Evolutionary conservation across 2,797 vertebrate genomes (phyloP), one percentile per base, ranked within the genome.

Genomic region (Oryzias sinensis): DNA sequence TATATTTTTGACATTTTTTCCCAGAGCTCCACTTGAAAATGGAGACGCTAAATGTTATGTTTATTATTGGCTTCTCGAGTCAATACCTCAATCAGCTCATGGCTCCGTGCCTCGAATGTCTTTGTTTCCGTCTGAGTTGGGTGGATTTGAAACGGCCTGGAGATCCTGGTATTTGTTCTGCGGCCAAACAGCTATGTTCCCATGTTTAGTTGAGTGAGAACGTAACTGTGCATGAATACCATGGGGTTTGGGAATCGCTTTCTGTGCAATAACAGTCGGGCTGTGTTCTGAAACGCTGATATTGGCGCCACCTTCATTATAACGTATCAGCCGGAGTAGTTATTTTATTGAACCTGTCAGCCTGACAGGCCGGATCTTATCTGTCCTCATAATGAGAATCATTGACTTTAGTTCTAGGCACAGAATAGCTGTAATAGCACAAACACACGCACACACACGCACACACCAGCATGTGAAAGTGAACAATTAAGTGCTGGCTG

Each of bases 401-500:
- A 79, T 80, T 86, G 82, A 80, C 79, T 80, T 84, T 80, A 77
- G 84, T 82, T 79, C 82, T 68, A 79, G 77, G 62, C 76, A 25
- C 68, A 83, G 68, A 76, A 71, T 64, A 68, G 37, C 66, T 68
- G 42, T 57, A 77, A 74, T 70, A 69, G 67, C 65, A 63, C 66
- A 69, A 73, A 71, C 72, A 68, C 18, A 71, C 72, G 65, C 18
- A 18, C 70, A 69, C 60, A 56, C 59, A 58, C 43, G 44, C 51
- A 6, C 65, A 65, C 77, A 66, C 61, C 56, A 47, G 43, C 33
- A 47, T 53, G 53, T 56, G 29, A 66, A 72, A 81, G 87, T 84
- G 90, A 91, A 90, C 89, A 87, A 88, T 93, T 92, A 92, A 89
- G 89, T 82, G 76, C 3, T 80, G 90, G 91, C 90, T 86, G 84